Percentiles rank a stretch among this genome's conserved stretches.
These are phyloP conservation scores for Eristalis arbustorum DNA, from an alignment of 2,888 invertebrate species.

Conservation along the genomic window DNA sequence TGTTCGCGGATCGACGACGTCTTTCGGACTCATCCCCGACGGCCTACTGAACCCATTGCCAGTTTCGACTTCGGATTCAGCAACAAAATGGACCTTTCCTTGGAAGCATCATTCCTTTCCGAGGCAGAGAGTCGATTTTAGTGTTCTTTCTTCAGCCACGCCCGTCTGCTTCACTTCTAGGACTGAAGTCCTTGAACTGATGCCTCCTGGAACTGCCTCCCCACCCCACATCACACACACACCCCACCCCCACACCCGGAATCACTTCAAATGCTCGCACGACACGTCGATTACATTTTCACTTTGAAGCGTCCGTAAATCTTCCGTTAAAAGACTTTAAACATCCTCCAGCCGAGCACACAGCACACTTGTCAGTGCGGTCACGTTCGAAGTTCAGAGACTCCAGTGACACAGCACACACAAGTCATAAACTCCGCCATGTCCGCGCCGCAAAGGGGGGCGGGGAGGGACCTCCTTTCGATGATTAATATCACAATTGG, in stretches of 20 bases:
- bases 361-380: background rate
- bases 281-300: background rate
- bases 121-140: too few relatives aligned
- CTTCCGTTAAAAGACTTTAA: constrained; percentile 5
- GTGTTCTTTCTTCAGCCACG: too few relatives aligned
- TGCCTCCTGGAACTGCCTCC: too few relatives aligned
- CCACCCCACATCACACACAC: background rate
- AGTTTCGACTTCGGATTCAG: too few relatives aligned
- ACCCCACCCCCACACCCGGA: background rate
- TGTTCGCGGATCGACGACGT: too few relatives aligned
- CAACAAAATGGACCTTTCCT: too few relatives aligned
- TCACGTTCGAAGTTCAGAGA: constrained; percentile 23
- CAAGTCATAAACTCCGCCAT: constrained; percentile 28
- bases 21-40: too few relatives aligned
- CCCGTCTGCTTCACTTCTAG: too few relatives aligned
- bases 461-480: constrained; percentile 13
- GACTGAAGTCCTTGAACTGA: too few relatives aligned
- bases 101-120: too few relatives aligned
- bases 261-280: background rate
- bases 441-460: constrained; percentile 23
- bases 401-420: background rate
- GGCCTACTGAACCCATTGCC: too few relatives aligned
- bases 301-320: constrained; percentile 4
- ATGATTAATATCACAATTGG: constrained; percentile 61
- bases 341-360: background rate